phyloP scores from a whole-genome alignment of 64 coral and sea anemone species.

The Hydrozoanthus tunicans region DNA sequence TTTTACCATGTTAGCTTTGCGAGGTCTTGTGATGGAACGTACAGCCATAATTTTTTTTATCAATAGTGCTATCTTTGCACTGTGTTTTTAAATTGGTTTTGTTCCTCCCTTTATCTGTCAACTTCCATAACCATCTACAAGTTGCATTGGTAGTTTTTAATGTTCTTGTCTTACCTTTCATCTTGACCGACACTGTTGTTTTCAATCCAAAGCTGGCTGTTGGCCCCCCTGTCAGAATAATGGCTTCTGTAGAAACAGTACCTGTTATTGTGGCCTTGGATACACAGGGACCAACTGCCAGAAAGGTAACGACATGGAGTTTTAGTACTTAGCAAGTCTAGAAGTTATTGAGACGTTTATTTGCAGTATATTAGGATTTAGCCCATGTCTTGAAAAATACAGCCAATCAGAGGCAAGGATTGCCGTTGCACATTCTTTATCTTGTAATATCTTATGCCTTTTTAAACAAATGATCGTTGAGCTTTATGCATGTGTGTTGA shows the following conservation, averaged over 20 bases:
- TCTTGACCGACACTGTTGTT: too few relatives aligned
- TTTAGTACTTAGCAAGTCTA: neutral
- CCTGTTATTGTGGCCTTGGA: conserved; percentile 58
- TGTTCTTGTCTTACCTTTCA: too few relatives aligned
- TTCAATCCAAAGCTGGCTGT: conserved; percentile 31
- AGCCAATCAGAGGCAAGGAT: too few relatives aligned
- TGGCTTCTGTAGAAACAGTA: conserved; percentile 50
- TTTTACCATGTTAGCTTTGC: neutral
- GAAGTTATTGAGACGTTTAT: neutral
- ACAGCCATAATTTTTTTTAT: too few relatives aligned
- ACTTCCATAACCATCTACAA: too few relatives aligned
- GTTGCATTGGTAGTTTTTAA: too few relatives aligned
- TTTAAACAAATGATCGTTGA: neutral
- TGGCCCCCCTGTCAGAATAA: conserved; percentile 70
- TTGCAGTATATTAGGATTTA: neutral
- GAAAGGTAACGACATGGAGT: conserved; percentile 22
- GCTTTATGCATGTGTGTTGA: too few relatives aligned
- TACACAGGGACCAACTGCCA: conserved; percentile 32
- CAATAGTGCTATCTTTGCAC: too few relatives aligned
- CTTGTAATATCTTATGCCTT: neutral
- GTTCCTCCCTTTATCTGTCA: too few relatives aligned
- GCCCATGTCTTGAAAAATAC: too few relatives aligned
- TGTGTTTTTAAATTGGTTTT: too few relatives aligned
- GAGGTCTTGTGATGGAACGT: too few relatives aligned
- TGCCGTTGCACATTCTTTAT: neutral